Conservation (phyloP, 2,113 vertebrate genomes). For the Sinocyclocheilus maitianheensis region DNA sequence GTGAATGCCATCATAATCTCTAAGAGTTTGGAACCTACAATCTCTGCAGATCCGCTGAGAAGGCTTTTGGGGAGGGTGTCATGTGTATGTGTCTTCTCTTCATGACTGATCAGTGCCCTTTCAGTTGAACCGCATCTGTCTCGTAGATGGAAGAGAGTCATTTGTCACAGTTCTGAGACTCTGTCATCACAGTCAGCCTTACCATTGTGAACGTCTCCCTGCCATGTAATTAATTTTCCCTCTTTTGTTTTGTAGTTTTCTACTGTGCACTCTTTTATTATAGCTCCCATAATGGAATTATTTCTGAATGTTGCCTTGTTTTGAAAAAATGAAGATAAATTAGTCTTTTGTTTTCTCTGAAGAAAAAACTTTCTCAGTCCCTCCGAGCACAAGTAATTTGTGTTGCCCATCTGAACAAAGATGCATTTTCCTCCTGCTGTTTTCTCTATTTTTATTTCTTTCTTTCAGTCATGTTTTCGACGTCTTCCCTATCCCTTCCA, state of each 20-base stretch:
- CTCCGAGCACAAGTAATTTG: conserved; percentile 47
- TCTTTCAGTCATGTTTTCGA: conserved; percentile 16
- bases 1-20: background rate
- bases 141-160: conserved; percentile 35
- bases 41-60: conserved; percentile 8
- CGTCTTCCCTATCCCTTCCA: conserved; percentile 33
- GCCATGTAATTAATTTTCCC: conserved; percentile 55
- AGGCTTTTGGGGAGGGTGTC: background rate
- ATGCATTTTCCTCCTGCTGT: conserved; percentile 40
- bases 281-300: conserved; percentile 33
- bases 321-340: conserved; percentile 62
- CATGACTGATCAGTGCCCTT: conserved; percentile 42
- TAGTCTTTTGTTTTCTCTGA: conserved; percentile 58
- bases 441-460: background rate
- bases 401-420: conserved; percentile 53
- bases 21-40: background rate
- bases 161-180: conserved; percentile 36
- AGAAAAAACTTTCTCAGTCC: conserved; percentile 49
- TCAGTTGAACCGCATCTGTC: conserved; percentile 29
- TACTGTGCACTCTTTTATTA: conserved; percentile 41
- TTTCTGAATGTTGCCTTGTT: conserved; percentile 57
- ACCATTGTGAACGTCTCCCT: conserved; percentile 40
- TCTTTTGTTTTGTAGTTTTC: conserved; percentile 52
- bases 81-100: conserved; percentile 1
- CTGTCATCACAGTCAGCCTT: conserved; percentile 43